Base-by-base conservation (phyloP, 1,140 invertebrate genomes). In the Drosophila sturtevanti region DNA sequence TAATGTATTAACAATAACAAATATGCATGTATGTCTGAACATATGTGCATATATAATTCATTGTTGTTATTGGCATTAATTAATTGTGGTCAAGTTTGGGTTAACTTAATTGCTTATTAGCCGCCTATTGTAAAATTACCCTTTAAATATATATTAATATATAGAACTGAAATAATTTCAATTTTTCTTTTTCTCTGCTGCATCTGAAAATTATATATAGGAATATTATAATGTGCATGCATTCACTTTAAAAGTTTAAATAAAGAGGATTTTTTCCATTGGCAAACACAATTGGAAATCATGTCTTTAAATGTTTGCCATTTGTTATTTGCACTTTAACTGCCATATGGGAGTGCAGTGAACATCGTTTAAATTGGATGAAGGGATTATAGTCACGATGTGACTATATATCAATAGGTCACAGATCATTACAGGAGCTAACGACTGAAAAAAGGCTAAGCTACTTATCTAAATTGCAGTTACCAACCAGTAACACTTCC, bases 31-130 rank as follows among this genome's bases (percentile, higher is more conserved):
- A 12, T 12, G 3, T n/a, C 0, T 38, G 37, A 4, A 38, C 12
- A n/a, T 38, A 14, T 55, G 38, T 34, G 54, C 61, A 59, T 58
- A n/a, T 74, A 74, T 75, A 75, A 58, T 75, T 73, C 56, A 68
- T 62, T 73, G 16, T 67, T 56, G 54, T 34, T 52, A 16, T 52
- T 58, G 41, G 44, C 48, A 63, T 58, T 62, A 75, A 75, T 75
- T 75, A 75, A 75, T 75, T 75, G 56, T 75, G 63, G 71, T 35
- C 48, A 74, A 74, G 71, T 75, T 75, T 67, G 65, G 71, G 72
- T 75, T 68, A 62, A 75, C 63, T 75, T 75, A 68, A 75, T 75
- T 68, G 63, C 58, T 63, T 68, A 56, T 68, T 75, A 62, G 68
- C 67, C 72, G 61, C 55, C 72, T 68, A 68, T 75, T 63, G 63